These are phyloP conservation scores for Chloroceryle inda DNA, from an alignment of 2,797 vertebrate genomes.

Conservation along the genomic window DNA sequence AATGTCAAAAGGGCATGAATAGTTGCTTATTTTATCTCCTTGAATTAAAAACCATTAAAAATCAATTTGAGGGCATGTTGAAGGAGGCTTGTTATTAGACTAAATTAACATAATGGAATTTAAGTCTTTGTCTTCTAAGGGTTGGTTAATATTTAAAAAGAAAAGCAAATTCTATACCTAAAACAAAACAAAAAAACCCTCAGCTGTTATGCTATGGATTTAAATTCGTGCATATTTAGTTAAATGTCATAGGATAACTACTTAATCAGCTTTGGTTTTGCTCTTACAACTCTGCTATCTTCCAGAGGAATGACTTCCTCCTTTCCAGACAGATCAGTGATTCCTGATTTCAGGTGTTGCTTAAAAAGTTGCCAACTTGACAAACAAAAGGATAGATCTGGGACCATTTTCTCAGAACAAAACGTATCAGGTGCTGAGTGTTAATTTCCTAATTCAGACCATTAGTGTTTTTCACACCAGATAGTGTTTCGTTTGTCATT, in stretches of 20 bases:
- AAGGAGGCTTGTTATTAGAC: constrained; percentile 55
- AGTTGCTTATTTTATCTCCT: constrained; percentile 64
- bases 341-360: neutral
- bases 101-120: constrained; percentile 61
- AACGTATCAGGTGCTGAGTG: neutral
- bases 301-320: neutral
- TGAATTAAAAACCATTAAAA: constrained; percentile 67
- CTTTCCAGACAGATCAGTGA: neutral
- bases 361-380: neutral
- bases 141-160: constrained; percentile 6
- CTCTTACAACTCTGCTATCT: neutral
- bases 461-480: neutral
- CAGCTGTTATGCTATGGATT: neutral
- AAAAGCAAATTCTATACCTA: neutral
- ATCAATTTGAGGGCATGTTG: constrained; percentile 67
- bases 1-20: constrained; percentile 49
- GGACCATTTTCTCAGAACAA: neutral
- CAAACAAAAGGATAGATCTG: neutral
- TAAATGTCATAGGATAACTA: neutral
- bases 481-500: neutral
- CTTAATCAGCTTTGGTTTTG: neutral
- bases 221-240: neutral
- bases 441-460: neutral
- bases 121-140: constrained; percentile 12
- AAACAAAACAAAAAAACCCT: neutral